Conservation (phyloP, 1,140 invertebrate genomes). For the Lutraria rhynchaena region DNA sequence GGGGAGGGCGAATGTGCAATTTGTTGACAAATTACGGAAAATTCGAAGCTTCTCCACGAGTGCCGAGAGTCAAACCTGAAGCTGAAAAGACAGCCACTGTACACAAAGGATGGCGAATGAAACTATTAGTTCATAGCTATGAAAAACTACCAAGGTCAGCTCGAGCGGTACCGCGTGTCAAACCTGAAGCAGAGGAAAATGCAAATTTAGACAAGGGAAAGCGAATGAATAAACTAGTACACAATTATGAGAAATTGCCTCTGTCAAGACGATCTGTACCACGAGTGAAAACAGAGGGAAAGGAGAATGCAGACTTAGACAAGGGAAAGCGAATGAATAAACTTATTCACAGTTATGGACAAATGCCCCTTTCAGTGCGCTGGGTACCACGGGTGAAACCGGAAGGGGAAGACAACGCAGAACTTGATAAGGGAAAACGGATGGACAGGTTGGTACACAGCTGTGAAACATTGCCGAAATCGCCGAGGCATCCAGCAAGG, state of each 20-base stretch:
- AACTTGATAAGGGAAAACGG: conserved; percentile 71
- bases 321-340: conserved; percentile 74
- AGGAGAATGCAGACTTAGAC: conserved; percentile 70
- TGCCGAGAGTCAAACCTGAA: conserved; percentile 66
- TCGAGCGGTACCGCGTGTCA: conserved; percentile 66
- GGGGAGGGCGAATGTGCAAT: conserved; percentile 66
- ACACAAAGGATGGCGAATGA: conserved; percentile 61
- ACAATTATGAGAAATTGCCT: conserved; percentile 67
- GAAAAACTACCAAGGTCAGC: conserved; percentile 59
- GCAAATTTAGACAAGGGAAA: conserved; percentile 73
- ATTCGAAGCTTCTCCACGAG: conserved; percentile 56
- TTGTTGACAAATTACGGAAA: conserved; percentile 64
- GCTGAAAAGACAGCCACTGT: conserved; percentile 60
- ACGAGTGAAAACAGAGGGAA: conserved; percentile 75
- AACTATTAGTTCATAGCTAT: conserved; percentile 65
- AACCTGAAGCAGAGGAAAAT: conserved; percentile 71
- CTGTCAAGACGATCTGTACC: conserved; percentile 68
- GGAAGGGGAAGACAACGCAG: conserved; percentile 74
- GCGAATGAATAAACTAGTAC: conserved; percentile 68
- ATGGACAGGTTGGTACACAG: conserved; percentile 71
- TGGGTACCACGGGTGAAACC: conserved; percentile 75
- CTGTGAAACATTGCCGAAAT: conserved; percentile 44
- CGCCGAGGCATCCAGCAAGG: conserved; percentile 34
- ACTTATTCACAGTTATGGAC: conserved; percentile 72
- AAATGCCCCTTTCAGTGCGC: conserved; percentile 65